Evolutionary conservation across 2,113 vertebrate genomes (phyloP), one percentile per base, ranked within the genome.

Genomic region (Catharus fuscescens): DNA sequence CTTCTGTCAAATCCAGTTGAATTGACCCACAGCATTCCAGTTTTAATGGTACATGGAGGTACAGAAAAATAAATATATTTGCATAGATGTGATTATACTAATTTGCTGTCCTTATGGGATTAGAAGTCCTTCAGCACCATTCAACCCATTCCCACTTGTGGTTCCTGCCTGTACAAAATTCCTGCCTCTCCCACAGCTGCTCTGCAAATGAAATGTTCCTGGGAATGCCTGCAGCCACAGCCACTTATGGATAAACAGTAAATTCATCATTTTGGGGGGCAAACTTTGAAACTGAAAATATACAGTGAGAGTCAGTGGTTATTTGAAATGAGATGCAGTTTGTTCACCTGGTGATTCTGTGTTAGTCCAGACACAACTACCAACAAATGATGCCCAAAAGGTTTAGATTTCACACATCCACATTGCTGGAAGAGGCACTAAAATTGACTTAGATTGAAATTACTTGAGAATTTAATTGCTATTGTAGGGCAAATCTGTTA

Each of bases 221-320:
- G 45, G n/a, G 24, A 85, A 81, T 12, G 7, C 29, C 59, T 20
- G 4, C 28, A 76, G 52, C 57, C 25, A 7, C 11, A 36, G 44
- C 2, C n/a, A 48, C 28, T 32, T 26, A 8, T 12, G 14, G 34
- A 14, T 14, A 14, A 67, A 24, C 5, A 64, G 19, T 6, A 57
- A 42, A 31, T 61, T 47, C 50, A n/a, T 32, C 36, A 12, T 26
- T 50, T 40, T 12, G 0, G 5, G 15, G 42, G 14, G 21, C 6
- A 38, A 57, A 15, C 34, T 72, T 29, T 50, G 18, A 67, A 34
- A 32, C 2, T 56, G 15, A 52, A 90, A 71, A 29, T 2, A 26
- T 3, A 1, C 14, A 13, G 17, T 15, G 14, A 74, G 44, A 65
- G 38, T 12, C 2, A 4, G 34, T 0, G 29, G 10, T 15, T 50